Evolutionary conservation across 1,140 invertebrate genomes (phyloP).

Genomic region (Procambarus clarkii): DNA sequence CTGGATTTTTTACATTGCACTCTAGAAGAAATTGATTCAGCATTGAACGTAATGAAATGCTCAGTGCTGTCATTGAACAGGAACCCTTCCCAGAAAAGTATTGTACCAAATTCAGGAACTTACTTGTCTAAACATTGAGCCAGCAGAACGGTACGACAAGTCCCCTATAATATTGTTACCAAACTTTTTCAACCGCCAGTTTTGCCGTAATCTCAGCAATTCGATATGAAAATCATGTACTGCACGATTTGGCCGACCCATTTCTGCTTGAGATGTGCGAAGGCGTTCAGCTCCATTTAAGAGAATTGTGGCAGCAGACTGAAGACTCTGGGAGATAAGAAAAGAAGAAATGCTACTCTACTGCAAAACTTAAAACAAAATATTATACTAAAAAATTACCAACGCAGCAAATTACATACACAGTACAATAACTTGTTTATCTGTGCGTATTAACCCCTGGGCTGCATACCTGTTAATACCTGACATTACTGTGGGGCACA

Average conservation of each 20-base stretch:
- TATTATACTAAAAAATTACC: too few relatives aligned
- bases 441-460: too few relatives aligned
- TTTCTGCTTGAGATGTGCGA: slow-evolving; percentile 86
- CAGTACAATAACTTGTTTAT: too few relatives aligned
- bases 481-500: too few relatives aligned
- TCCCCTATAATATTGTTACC: slow-evolving; percentile 97
- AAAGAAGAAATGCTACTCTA: neutral
- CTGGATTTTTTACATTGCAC: too few relatives aligned
- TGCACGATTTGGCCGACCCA: slow-evolving; percentile 81
- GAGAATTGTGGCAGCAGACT: slow-evolving; percentile 88
- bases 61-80: too few relatives aligned
- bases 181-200: slow-evolving; percentile 96
- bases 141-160: slow-evolving; percentile 84
- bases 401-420: too few relatives aligned
- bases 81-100: too few relatives aligned
- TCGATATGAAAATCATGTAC: slow-evolving; percentile 93
- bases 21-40: too few relatives aligned
- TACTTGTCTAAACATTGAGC: slow-evolving; percentile 81
- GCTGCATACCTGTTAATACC: too few relatives aligned
- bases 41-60: too few relatives aligned
- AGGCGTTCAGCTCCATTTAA: slow-evolving; percentile 90
- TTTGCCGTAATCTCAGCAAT: slow-evolving; percentile 90
- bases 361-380: neutral
- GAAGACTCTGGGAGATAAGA: slow-evolving; percentile 80
- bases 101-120: slow-evolving; percentile 32